Base-by-base conservation (phyloP, 2,797 vertebrate species). In the Falco biarmicus region DNA sequence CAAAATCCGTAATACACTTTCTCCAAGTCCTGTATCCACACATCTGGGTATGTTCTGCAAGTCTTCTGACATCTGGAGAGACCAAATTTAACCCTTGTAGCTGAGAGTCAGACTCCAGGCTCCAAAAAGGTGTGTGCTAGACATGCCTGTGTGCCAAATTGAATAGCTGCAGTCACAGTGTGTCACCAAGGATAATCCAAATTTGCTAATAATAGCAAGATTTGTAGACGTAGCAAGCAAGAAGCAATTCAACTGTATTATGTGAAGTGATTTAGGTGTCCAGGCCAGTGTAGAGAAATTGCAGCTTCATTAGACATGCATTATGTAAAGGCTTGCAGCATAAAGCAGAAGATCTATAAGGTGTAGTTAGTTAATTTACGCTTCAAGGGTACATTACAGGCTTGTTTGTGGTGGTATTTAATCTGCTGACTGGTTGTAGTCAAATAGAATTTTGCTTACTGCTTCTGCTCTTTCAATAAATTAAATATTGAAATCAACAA, bases 401-500 rank as follows among this genome's bases (percentile, higher is more conserved):
- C 69, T 89, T 96, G 66, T 91, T 84, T 97, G 87, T 95, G 71
- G 51, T 84, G n/a, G 6, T 76, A 43, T 84, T 93, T 89, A 74
- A 77, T 96, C 31, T 29, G 53, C 87, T 88, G 73, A 76, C 71
- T 81, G 80, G 71, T 92, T 11, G 0, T 85, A 96, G 87, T 79
- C 63, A 64, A 93, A 88, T 74, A 96, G 63, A 91, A 71, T 94
- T 87, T 95, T 92, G 48, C 91, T 70, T 63, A 51, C 83, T 76
- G 41, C 91, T 94, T 93, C 91, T 92, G 66, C 60, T 87, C 84
- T 90, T 90, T 78, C 87, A 94, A 77, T 95, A 95, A 97, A 94
- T 96, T 95, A 91, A 92, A 94, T 95, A 91, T 74, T 96, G 95
- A 95, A 96, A 78, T 97, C 94, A 95, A 80, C 79, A 90, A 84